Percentiles rank a stretch among this genome's conserved stretches.
These are phyloP conservation scores for Zapus hudsonius DNA, from an alignment of 2,113 vertebrate species.

Conservation along the genomic window DNA sequence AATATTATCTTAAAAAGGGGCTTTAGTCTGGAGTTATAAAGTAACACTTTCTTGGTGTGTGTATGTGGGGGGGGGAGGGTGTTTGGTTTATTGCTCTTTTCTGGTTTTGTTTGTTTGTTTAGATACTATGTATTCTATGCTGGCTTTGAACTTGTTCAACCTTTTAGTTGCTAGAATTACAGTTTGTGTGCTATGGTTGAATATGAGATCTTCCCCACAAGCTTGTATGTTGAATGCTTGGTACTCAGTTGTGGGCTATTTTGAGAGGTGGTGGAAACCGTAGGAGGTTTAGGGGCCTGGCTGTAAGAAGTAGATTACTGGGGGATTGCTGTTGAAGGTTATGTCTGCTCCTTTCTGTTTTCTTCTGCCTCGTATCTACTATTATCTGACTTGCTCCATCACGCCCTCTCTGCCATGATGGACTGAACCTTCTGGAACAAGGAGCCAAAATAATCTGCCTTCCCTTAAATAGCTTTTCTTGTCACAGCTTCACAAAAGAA, in stretches of 20 bases:
- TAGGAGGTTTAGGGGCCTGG: not conserved
- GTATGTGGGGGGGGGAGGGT: not conserved
- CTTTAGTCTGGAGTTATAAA: constrained; percentile 39
- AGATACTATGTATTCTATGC: not conserved
- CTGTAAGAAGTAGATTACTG: not conserved
- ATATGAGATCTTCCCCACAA: not conserved
- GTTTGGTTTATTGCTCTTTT: too few relatives aligned
- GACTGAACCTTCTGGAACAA: not conserved
- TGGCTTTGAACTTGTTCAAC: not conserved
- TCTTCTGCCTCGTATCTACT: not conserved
- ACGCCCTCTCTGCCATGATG: not conserved
- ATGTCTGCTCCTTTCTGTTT: not conserved
- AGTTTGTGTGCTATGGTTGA: not conserved
- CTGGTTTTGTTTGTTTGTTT: not conserved
- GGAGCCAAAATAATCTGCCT: not conserved
- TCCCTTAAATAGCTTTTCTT: not conserved
- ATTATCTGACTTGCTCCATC: not conserved
- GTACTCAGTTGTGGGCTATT: not conserved
- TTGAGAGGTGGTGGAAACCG: not conserved
- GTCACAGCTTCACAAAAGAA: not conserved
- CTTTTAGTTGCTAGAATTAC: not conserved
- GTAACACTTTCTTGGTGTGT: not conserved
- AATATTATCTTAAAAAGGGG: constrained; percentile 38
- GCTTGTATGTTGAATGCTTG: not conserved
- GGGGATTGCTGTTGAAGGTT: not conserved